Percentiles rank a stretch among this genome's conserved stretches.
Evolutionary conservation across 2,113 vertebrate species (phyloP).

Genomic region (Megalops atlanticus): DNA sequence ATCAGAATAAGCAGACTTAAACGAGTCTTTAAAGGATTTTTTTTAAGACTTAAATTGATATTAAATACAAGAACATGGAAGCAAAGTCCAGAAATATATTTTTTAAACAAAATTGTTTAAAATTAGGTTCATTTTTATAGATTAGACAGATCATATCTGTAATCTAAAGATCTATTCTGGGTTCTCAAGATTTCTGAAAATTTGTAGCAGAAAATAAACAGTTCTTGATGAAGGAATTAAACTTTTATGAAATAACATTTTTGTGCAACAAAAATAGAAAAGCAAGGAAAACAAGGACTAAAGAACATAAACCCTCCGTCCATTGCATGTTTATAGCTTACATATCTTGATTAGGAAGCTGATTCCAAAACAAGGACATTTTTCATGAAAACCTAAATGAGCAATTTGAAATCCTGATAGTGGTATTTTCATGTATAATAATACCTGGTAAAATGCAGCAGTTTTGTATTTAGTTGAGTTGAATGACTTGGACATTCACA

Average conservation of each 20-base stretch:
- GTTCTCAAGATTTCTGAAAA: background rate
- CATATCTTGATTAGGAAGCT: background rate
- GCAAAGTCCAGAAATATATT: no score
- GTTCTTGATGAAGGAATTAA: no score
- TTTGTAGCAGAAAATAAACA: background rate
- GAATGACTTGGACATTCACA: background rate
- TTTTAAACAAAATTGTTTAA: background rate
- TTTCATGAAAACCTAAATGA: background rate
- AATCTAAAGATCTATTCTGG: background rate
- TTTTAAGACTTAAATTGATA: background rate
- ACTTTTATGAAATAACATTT: background rate
- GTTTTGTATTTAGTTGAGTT: constrained; percentile 4
- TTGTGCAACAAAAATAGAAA: background rate
- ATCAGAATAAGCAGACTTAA: background rate
- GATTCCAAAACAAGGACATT: background rate
- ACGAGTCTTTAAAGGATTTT: background rate
- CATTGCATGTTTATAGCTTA: background rate
- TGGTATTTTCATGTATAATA: background rate
- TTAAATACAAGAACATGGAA: no score
- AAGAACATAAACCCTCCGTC: background rate
- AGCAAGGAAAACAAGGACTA: background rate
- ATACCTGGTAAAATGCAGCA: background rate
- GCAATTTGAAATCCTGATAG: background rate
- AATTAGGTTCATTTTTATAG: background rate
- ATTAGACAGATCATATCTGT: no score